A percentile compares a stretch with the other conserved stretches of the same genome.
Conservation (phyloP, 2,113 vertebrate genomes). For the Sialia sialis region DNA sequence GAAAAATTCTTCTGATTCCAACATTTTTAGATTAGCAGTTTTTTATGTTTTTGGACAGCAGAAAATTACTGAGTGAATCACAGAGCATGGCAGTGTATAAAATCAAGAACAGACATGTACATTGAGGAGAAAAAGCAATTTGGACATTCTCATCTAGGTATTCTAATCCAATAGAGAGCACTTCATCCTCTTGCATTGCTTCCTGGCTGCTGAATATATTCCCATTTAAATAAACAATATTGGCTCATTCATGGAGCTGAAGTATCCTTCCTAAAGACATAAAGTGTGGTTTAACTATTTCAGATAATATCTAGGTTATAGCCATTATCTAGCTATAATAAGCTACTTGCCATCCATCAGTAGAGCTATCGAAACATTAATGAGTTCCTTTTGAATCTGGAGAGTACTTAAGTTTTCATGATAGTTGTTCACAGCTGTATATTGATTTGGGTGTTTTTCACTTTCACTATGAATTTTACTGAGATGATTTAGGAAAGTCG, state of each 20-base stretch:
- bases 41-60: background rate
- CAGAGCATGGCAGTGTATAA: background rate
- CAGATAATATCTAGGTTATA: background rate
- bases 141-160: background rate
- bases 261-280: background rate
- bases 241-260: background rate
- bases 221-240: background rate
- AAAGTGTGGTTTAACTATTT: background rate
- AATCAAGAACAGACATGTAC: background rate
- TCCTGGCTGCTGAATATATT: background rate
- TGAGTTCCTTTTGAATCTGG: background rate
- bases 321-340: background rate
- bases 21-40: background rate
- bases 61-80: background rate
- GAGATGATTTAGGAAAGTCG: background rate
- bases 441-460: conserved; percentile 17
- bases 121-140: background rate
- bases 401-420: conserved; percentile 2
- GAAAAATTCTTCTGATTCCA: background rate
- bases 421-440: background rate
- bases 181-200: background rate
- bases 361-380: background rate
- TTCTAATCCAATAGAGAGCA: background rate
- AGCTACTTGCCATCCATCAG: background rate
- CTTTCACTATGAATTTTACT: conserved; percentile 29